Base-by-base conservation (phyloP, 1,140 invertebrate species). In the Choristoneura fumiferana region DNA sequence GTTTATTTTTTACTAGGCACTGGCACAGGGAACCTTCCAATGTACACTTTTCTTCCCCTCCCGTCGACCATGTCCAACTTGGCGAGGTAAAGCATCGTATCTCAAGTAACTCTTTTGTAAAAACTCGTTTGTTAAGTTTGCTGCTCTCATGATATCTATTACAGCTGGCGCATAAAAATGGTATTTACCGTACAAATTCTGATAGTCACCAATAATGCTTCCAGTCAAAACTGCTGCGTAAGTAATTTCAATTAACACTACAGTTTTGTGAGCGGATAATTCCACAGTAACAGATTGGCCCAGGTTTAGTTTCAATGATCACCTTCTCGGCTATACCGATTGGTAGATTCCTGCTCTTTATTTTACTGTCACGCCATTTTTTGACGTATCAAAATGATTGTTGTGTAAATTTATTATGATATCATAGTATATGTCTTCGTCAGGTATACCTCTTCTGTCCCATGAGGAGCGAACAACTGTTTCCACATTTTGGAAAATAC, bases 161-260 rank as follows among this genome's bases (percentile, higher is more conserved):
- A 82, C 57, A n/a, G 56, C 37, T 15, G 79, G 80, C 5, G 80
- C 66, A 53, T 63, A 85, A 60, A 79, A 83, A 62, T 81, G 80
- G 64, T 85, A 79, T 63, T 76, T 76, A 0, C 80, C 82, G 33
- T 81, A 84, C 5, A 69, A 5, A 12, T 65, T 40, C 14, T 69
- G 69, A 49, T 76, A 85, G 63, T 81, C 83, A 3, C 65, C 67
- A 8, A 84, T 55, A 3, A 83, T 39, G 55, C 49, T 62, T 0
- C 78, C 79, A 18, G 69, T 62, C n/a, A 85, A 49, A 9, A 58
- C 54, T 1, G 80, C 68, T 8, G 45, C 17, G 34, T 75, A 82
- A 0, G 53, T n/a, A 3, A 84, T 15, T 67, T 78, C 69, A 0
- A 82, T 15, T 10, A 81, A 4, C 0, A 81, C 18, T 5, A 68